These are phyloP conservation scores for Amblyjoppa fuscipennis DNA, from an alignment of 2,888 invertebrate genomes.

Conservation along the genomic window DNA sequence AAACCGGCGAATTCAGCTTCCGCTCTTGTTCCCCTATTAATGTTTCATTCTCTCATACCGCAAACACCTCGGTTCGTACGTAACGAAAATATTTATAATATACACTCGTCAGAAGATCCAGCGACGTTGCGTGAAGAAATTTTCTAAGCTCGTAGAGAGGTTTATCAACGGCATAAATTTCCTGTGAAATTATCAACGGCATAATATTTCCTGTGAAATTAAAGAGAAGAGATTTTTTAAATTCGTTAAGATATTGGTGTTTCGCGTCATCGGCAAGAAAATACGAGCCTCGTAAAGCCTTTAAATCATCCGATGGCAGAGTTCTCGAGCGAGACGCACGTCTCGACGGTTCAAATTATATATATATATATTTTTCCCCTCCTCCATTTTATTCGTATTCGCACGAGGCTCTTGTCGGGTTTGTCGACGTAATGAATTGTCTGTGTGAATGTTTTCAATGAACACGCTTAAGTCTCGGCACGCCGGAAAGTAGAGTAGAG, in stretches of 20 bases:
- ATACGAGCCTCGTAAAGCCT: constrained; percentile 58
- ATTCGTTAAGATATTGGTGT: constrained; percentile 34
- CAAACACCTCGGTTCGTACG: not conserved
- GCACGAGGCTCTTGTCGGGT: not conserved
- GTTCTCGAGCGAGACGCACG: not conserved
- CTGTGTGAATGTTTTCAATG: constrained; percentile 7
- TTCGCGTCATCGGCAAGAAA: constrained; percentile 51
- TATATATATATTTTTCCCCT: not conserved
- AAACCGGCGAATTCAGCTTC: not conserved
- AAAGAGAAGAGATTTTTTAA: not conserved
- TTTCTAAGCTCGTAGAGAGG: not conserved
- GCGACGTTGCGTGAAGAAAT: not conserved
- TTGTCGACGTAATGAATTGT: constrained; percentile 30
- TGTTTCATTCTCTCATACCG: not conserved
- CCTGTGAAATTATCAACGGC: not conserved
- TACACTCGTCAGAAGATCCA: not conserved
- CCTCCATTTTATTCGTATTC: not conserved
- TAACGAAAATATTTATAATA: not conserved
- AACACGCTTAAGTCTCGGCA: not conserved
- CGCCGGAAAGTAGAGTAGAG: not conserved
- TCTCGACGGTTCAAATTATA: constrained; percentile 7
- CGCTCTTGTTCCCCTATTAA: not conserved
- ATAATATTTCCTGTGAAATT: not conserved
- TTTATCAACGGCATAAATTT: not conserved
- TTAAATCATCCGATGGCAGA: constrained; percentile 57